Base-by-base conservation (phyloP, 2,888 invertebrate genomes). In the Drosophila quinaria region DNA sequence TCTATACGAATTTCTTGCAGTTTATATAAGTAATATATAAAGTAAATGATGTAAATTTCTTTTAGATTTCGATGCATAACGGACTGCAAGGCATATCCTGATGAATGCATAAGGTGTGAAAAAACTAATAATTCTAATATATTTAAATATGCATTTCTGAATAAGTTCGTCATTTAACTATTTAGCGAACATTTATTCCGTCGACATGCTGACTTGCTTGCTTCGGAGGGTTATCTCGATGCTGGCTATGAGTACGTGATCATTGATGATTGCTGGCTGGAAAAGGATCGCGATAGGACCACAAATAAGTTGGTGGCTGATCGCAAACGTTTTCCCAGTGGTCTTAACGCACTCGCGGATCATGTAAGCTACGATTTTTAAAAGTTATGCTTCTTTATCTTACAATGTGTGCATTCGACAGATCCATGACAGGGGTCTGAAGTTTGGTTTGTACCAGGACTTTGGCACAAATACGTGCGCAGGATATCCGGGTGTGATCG, bases 401-500 rank as follows among this genome's bases (percentile, higher is more conserved):
- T 1, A 37, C 5, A 15, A 4, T 29, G 11, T 4, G 2, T 11
- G 11, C 13, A 10, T n/a, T 54, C 15, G 15, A 15, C n/a, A 83
- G 96, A 93, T 96, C 60, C 96, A 96, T 84, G 90, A 92, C 0
- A 94, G 94, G 81, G 96, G 96, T 0, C 92, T 97, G 6, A 96
- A 96, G 90, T 95, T 97, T 90, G 97, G 97, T 3, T 94, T 97
- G 68, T 97, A 97, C 89, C 96, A 95, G 87, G 96, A 97, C 91
- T 96, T 95, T 92, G 97, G 97, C 3, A 95, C 94, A 1, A 92
- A 94, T 62, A 97, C 97, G 0, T 97, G 97, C 90, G 96, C 94
- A 4, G 96, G 96, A 0, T 97, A 95, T 92, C 96, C 96, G 0
- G 97, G 96, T 41, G 95, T 95, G 67, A 93, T 95, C 55, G 93